Percentiles rank a stretch among this genome's conserved stretches.
phyloP scores from a whole-genome alignment of 2,888 invertebrate genomes.

The Oscheius sp. region DNA sequence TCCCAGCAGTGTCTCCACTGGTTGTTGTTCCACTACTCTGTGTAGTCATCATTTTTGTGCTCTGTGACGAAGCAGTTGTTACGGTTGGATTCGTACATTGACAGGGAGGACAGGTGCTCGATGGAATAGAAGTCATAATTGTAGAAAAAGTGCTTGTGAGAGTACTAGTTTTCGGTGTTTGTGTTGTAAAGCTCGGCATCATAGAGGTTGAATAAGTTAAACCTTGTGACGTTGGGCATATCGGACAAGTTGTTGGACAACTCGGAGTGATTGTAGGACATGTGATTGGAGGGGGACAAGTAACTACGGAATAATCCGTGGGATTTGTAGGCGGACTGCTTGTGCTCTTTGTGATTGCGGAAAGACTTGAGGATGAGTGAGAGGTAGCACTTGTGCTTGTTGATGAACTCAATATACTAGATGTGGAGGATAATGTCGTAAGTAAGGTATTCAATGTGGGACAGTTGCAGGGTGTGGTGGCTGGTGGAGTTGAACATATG shows the following conservation, averaged over 20 bases:
- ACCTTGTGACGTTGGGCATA: background rate
- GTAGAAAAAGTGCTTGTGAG: background rate
- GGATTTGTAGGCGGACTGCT: background rate
- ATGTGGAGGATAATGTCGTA: too few relatives aligned
- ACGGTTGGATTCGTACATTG: background rate
- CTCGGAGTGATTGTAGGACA: background rate
- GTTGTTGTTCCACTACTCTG: background rate
- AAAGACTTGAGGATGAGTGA: background rate
- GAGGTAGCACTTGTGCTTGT: too few relatives aligned
- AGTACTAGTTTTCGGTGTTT: background rate
- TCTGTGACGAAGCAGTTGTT: background rate
- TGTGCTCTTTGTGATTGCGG: background rate
- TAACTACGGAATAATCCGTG: background rate
- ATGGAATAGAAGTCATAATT: background rate
- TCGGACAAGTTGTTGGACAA: background rate
- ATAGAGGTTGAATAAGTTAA: background rate
- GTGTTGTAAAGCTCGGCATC: background rate
- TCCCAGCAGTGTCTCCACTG: background rate
- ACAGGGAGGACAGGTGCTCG: constrained; percentile 8
- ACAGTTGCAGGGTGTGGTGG: background rate
- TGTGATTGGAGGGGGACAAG: background rate
- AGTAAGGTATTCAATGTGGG: too few relatives aligned
- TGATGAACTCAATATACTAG: too few relatives aligned
- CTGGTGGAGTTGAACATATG: background rate
- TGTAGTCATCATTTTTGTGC: too few relatives aligned